Conservation (phyloP, 2,888 invertebrate genomes). For the Neelides folsomi region DNA sequence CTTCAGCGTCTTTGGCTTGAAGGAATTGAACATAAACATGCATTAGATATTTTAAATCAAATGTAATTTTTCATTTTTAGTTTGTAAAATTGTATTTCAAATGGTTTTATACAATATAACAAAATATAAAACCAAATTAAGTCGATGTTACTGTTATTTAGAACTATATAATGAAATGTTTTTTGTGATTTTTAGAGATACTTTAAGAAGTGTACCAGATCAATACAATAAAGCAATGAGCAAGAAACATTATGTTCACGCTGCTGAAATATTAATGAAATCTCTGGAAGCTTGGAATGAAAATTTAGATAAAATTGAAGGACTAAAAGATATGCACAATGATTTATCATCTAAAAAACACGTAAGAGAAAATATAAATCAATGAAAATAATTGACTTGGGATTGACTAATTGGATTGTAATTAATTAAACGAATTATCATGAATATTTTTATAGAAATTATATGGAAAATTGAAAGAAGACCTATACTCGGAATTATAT, state of each 20-base stretch:
- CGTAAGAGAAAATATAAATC: conserved; percentile 36
- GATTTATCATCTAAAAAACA: conserved; percentile 58
- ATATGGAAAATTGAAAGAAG: conserved; percentile 54
- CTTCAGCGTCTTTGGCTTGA: conserved; percentile 86
- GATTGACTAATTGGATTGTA: background rate
- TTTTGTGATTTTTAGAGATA: conserved; percentile 45
- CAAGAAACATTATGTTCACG: conserved; percentile 68
- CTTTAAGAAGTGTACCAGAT: conserved; percentile 58
- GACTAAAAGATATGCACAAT: conserved; percentile 60
- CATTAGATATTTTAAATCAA: conserved; percentile 73
- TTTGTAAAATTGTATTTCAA: no score
- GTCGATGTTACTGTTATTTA: no score
- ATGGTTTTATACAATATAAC: no score
- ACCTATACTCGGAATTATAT: conserved; percentile 59
- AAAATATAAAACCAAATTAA: no score
- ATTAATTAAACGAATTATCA: background rate
- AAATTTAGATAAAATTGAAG: conserved; percentile 66
- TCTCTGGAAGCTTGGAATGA: conserved; percentile 56
- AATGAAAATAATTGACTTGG: conserved; percentile 3
- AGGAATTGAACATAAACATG: conserved; percentile 88
- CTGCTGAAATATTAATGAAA: conserved; percentile 64
- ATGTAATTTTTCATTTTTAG: no score
- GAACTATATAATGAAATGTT: conserved; percentile 4
- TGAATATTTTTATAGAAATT: conserved; percentile 44
- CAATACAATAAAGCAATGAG: conserved; percentile 51